Conservation (phyloP, 2,888 invertebrate species). For the Phorcus lineatus region DNA sequence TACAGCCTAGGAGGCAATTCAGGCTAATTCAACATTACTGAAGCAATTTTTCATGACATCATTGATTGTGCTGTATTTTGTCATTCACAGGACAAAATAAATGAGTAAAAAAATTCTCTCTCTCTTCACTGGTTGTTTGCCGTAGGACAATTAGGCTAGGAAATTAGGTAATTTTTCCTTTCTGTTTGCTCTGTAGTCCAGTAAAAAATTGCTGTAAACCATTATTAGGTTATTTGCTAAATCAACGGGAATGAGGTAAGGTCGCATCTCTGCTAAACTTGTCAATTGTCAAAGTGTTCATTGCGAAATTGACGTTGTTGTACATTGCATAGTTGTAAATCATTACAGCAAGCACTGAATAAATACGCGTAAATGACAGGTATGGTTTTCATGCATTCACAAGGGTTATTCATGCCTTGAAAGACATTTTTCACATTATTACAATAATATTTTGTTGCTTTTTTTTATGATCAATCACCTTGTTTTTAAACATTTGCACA, state of each 20-base stretch:
- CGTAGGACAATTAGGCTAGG: neutral
- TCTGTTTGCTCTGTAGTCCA: neutral
- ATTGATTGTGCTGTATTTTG: neutral
- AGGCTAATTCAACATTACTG: constrained; percentile 1
- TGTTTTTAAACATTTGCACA: too few relatives aligned
- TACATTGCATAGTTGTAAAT: too few relatives aligned
- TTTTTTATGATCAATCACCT: too few relatives aligned
- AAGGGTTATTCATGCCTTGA: too few relatives aligned
- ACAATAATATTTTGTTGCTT: too few relatives aligned
- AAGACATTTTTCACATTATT: too few relatives aligned
- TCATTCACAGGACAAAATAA: neutral
- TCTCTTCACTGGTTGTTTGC: neutral
- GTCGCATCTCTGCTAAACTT: too few relatives aligned
- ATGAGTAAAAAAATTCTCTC: neutral
- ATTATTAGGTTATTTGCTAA: neutral
- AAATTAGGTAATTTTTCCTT: neutral
- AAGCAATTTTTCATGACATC: neutral
- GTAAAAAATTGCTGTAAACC: neutral
- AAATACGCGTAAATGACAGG: too few relatives aligned
- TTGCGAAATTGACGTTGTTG: too few relatives aligned
- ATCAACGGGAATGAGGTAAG: neutral
- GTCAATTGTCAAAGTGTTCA: too few relatives aligned
- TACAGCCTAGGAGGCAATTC: constrained; percentile 4
- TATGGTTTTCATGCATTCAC: too few relatives aligned
- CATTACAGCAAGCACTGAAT: too few relatives aligned